Base-by-base conservation (phyloP, 1,140 invertebrate species). In the Drosophila tristis region DNA sequence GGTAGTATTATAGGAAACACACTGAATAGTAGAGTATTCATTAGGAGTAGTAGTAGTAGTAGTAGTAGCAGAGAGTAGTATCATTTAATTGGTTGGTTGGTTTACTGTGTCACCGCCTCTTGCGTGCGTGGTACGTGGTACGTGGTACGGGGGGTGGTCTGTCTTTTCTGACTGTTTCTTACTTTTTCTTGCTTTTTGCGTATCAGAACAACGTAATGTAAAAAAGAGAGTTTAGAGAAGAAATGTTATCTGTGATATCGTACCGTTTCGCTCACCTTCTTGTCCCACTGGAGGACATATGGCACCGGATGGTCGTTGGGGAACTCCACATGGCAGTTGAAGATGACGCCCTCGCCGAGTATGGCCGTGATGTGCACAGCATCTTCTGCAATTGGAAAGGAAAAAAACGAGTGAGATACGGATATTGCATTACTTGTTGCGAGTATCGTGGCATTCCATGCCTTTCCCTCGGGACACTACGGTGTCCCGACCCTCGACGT, bases 201-300 rank as follows among this genome's bases (percentile, higher is more conserved):
- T 87, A 89, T 87, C 76, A 75, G 71, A 89, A 87, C 84, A 84
- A 87, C 84, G 35, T 39, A 91, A 89, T 90, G 76, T 89, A 91
- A 91, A 91, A 91, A 93, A 93, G 92, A 94, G 94, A 94, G 93
- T 95, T 95, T 94, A 94, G 94, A 94, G 93, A 93, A 94, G 95
- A 95, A 91, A 91, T 91, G 77, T 87, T 89, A 81, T 77, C 93
- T 82, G 91, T 92, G 90, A 92, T 95, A 95, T 95, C 96, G 95
- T 97, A 97, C 96, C 96, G 95, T 96, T 94, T 97, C 96, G 95
- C 96, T 96, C 96, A 98, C 97, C 96, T 98, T 97, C 95, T 98
- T 98, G 95, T 98, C 96, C 98, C 98, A 99, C 94, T 98, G 97
- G 92, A 98, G 96, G 93, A 98, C 97, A 94, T 98, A 98, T 93